Evolutionary conservation across 2,113 vertebrate genomes (phyloP).

Genomic region (Butastur rufipennis): DNA sequence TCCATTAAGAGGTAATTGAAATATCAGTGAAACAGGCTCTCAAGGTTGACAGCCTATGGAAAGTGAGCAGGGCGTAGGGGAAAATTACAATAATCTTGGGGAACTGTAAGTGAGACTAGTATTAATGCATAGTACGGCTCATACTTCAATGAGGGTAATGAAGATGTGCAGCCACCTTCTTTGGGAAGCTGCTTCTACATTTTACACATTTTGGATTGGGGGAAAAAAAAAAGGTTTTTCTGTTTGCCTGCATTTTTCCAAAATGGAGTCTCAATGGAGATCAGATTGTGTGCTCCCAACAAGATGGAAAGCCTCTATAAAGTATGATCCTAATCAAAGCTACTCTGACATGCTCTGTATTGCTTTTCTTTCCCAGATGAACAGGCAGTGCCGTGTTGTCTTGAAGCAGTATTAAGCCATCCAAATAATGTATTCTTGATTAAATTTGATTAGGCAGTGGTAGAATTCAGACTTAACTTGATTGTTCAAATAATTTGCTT

Average conservation of each 20-base stretch:
- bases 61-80: neutral
- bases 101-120: neutral
- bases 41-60: neutral
- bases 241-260: neutral
- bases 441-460: neutral
- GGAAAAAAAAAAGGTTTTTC: neutral
- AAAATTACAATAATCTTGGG: neutral
- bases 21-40: neutral
- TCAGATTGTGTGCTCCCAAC: neutral
- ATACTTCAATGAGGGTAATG: neutral
- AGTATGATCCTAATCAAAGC: neutral
- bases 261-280: neutral
- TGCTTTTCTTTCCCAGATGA: neutral
- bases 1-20: conserved; percentile 92
- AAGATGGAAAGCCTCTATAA: neutral
- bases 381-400: neutral
- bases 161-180: neutral
- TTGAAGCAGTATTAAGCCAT: neutral
- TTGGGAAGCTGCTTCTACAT: neutral
- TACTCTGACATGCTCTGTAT: fast-evolving
- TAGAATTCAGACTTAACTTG: neutral
- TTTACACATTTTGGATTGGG: neutral
- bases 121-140: neutral
- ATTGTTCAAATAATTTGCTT: neutral
- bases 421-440: neutral